Conservation (phyloP, 2,113 vertebrate genomes). For the Bambusicola thoracicus region DNA sequence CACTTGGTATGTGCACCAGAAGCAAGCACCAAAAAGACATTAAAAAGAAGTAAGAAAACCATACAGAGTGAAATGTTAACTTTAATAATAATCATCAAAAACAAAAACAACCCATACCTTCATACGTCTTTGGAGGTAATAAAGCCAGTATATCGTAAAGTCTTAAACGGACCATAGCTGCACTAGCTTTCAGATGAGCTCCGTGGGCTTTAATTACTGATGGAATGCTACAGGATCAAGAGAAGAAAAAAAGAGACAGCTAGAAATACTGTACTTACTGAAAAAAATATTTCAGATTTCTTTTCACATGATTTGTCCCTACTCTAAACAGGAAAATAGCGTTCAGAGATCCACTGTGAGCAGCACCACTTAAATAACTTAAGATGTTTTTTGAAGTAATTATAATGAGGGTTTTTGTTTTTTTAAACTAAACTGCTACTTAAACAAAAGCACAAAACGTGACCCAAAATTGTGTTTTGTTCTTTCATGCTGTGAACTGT, state of each 20-base stretch:
- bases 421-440: neutral
- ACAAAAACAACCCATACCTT: constrained; percentile 82
- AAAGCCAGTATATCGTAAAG: constrained; percentile 98
- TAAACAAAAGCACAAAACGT: neutral
- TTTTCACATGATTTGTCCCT: neutral
- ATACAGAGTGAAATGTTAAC: neutral
- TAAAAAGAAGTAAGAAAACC: neutral
- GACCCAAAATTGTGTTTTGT: neutral
- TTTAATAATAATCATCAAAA: neutral
- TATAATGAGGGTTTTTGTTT: neutral
- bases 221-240: constrained; percentile 83
- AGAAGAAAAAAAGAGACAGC: neutral
- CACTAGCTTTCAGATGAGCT: constrained; percentile 97
- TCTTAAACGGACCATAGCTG: constrained; percentile 96
- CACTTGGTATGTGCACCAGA: neutral
- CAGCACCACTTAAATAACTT: neutral
- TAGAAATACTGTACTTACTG: neutral
- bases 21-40: neutral
- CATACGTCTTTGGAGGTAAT: constrained; percentile 96
- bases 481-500: neutral
- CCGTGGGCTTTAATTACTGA: constrained; percentile 97
- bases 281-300: neutral
- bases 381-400: neutral
- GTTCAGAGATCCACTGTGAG: neutral
- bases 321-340: neutral